A percentile compares a stretch with the other conserved stretches of the same genome.
Evolutionary conservation across 1,140 invertebrate species (phyloP).

Genomic region (Drosophila parabipectinata): DNA sequence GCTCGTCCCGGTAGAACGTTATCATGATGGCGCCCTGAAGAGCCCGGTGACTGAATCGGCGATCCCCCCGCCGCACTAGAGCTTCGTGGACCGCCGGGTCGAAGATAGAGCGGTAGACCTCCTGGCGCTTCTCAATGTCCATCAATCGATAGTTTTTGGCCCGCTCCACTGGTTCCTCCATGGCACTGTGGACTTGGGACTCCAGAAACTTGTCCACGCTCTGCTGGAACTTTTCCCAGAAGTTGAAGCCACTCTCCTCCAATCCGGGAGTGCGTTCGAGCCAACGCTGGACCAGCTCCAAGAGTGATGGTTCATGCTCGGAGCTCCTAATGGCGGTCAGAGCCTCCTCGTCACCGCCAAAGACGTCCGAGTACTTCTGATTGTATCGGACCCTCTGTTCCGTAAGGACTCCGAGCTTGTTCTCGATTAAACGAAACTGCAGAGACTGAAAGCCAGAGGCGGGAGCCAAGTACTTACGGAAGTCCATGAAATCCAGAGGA

Average conservation of each 20-base stretch:
- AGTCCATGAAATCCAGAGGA: conserved; percentile 98
- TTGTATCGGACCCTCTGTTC: conserved; percentile 96
- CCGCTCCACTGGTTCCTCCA: conserved; percentile 85
- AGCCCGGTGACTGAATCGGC: conserved; percentile 95
- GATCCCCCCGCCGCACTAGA: conserved; percentile 92
- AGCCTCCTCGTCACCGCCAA: conserved; percentile 90
- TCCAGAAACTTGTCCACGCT: conserved; percentile 91
- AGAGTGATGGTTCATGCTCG: conserved; percentile 92
- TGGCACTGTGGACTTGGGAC: conserved; percentile 86
- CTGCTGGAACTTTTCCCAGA: conserved; percentile 95
- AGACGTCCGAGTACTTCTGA: conserved; percentile 95
- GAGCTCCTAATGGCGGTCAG: conserved; percentile 90
- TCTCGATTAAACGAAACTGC: conserved; percentile 98
- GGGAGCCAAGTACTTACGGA: conserved; percentile 94
- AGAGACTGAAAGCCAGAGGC: conserved; percentile 99
- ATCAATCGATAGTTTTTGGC: conserved; percentile 87
- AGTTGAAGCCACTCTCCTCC: conserved; percentile 93
- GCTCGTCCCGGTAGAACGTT: conserved; percentile 97
- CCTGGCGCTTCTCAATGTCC: conserved; percentile 91
- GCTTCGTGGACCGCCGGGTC: conserved; percentile 92
- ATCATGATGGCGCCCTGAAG: conserved; percentile 99
- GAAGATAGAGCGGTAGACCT: conserved; percentile 96
- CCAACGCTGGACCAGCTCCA: conserved; percentile 95
- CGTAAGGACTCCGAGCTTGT: conserved; percentile 96
- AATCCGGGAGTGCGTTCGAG: conserved; percentile 97